Evolutionary conservation across 2,888 invertebrate genomes (phyloP).

Genomic region (Dolichopus griseipennis): DNA sequence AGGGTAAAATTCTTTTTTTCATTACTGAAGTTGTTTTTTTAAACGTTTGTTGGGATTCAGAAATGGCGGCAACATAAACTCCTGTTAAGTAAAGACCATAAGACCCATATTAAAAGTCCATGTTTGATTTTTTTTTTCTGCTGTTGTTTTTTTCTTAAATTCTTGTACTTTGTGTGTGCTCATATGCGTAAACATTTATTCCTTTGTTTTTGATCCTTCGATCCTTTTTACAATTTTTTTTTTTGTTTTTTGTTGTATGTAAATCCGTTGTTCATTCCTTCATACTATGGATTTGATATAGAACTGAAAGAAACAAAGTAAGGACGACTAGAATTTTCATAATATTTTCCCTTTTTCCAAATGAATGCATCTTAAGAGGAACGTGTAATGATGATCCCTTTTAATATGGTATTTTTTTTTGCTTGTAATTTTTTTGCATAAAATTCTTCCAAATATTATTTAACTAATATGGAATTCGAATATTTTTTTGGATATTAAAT

Average conservation of each 20-base stretch:
- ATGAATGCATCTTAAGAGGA: neutral
- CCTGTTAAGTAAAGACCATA: neutral
- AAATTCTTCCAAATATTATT: no score
- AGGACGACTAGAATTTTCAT: neutral
- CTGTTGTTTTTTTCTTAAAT: neutral
- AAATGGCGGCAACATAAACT: neutral
- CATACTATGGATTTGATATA: neutral
- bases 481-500: no score
- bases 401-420: neutral
- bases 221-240: neutral
- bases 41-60: no score
- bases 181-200: slow-evolving; percentile 3
- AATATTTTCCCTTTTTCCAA: slow-evolving; percentile 2
- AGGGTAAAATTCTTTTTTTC: no score
- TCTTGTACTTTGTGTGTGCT: neutral
- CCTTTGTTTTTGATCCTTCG: neutral
- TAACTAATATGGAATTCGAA: no score
- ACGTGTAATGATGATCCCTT: neutral
- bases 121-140: neutral
- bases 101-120: neutral
- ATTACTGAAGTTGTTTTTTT: neutral
- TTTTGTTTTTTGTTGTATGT: no score
- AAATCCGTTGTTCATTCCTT: no score
- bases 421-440: neutral
- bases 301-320: neutral